Evolutionary conservation across 2,113 vertebrate species (phyloP).

Genomic region (Bubo blakistoni): DNA sequence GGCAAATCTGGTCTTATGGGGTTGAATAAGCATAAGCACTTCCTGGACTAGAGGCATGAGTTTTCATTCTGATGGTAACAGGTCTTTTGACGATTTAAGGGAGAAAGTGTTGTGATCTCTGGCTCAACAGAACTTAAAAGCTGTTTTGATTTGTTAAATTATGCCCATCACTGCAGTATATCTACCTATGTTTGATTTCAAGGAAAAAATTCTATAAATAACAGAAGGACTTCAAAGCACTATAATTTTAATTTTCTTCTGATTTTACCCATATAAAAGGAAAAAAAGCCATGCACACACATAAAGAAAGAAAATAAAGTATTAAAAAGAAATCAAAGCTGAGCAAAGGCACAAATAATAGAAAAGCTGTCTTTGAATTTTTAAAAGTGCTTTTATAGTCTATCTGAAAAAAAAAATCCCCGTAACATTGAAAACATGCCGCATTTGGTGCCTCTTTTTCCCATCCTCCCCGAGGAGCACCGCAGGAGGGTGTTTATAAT

Average conservation of each 20-base stretch:
- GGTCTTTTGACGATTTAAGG: not conserved
- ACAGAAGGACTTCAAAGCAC: conserved; percentile 31
- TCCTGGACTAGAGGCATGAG: not conserved
- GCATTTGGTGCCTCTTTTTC: not conserved
- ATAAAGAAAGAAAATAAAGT: not conserved
- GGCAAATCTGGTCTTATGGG: not conserved
- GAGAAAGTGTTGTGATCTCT: not conserved
- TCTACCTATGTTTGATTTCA: conserved; percentile 32
- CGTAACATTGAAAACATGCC: rapidly evolving
- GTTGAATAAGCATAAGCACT: not conserved
- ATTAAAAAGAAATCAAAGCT: conserved; percentile 29
- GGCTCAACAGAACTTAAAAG: conserved; percentile 5
- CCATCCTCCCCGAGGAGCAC: rapidly evolving
- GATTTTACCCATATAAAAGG: conserved; percentile 23
- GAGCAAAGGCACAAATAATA: conserved; percentile 10
- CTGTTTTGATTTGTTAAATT: conserved; percentile 16
- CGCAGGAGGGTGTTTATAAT: not conserved
- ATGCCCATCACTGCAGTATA: not conserved
- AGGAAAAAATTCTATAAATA: not conserved
- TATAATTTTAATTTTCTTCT: not conserved
- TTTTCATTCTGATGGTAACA: not conserved
- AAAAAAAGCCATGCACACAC: not conserved
- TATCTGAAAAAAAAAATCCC: not conserved
- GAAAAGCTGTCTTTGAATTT: conserved; percentile 38
- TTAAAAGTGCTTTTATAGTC: conserved; percentile 3